These are phyloP conservation scores for Scaptomyza hsui DNA, from an alignment of 1,140 invertebrate genomes.

Conservation along the genomic window DNA sequence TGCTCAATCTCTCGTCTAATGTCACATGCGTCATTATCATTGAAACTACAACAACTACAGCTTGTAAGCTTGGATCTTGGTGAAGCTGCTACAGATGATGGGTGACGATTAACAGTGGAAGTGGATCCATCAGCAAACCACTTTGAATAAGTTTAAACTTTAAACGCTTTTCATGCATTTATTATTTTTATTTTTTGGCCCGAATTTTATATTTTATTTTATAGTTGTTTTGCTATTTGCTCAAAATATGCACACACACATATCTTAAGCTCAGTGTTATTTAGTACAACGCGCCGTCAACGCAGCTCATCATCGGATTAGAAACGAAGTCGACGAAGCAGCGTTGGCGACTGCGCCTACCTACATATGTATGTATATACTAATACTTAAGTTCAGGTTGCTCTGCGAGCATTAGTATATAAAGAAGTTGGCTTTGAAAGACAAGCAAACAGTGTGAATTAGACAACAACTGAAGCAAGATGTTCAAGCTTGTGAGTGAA, in stretches of 20 bases:
- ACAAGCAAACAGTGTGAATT: slow-evolving; percentile 73
- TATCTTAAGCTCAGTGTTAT: slow-evolving; percentile 64
- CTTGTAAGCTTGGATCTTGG: slow-evolving; percentile 37
- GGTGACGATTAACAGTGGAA: not conserved
- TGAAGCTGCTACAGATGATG: slow-evolving; percentile 22
- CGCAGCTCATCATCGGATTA: slow-evolving; percentile 66
- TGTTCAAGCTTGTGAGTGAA: slow-evolving; percentile 83
- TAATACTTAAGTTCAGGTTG: not conserved
- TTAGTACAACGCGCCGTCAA: slow-evolving; percentile 52
- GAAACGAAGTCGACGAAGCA: slow-evolving; percentile 45
- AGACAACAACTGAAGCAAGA: slow-evolving; percentile 68
- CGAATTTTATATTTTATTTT: slow-evolving; percentile 58
- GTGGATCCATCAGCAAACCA: slow-evolving; percentile 43
- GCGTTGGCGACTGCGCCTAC: slow-evolving; percentile 11
- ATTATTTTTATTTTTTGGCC: slow-evolving; percentile 38
- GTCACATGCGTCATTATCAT: slow-evolving; percentile 40
- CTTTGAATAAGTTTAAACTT: slow-evolving; percentile 48
- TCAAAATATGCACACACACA: slow-evolving; percentile 48
- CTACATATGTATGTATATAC: not conserved
- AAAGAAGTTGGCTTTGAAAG: slow-evolving; percentile 57
- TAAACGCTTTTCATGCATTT: slow-evolving; percentile 28
- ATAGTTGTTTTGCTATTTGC: slow-evolving; percentile 50
- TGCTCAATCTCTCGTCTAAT: slow-evolving; percentile 21
- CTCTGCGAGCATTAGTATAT: slow-evolving; percentile 41
- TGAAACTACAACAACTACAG: slow-evolving; percentile 28